Conservation (phyloP, 2,888 invertebrate species). For the Hymenopus coronatus region DNA sequence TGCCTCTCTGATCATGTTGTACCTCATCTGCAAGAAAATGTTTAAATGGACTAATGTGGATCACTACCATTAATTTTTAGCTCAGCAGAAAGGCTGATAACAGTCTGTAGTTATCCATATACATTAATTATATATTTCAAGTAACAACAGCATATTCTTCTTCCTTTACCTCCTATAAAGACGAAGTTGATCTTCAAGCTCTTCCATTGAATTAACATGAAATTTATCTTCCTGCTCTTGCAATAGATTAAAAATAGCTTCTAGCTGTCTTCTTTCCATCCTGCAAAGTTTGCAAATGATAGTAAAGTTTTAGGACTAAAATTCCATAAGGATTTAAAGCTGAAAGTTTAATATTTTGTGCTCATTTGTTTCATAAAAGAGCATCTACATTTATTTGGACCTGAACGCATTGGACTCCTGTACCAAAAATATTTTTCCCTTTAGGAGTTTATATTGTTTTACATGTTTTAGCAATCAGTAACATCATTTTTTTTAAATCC, state of each 20-base stretch:
- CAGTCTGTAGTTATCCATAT: background rate
- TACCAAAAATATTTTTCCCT: too few species aligned
- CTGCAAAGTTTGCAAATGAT: conserved; percentile 38
- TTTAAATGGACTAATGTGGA: background rate
- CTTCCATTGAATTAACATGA: conserved; percentile 45
- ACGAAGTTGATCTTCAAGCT: conserved; percentile 46
- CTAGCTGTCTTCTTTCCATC: conserved; percentile 48
- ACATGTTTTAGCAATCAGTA: too few species aligned
- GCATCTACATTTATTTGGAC: too few species aligned
- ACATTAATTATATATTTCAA: background rate
- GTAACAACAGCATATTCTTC: background rate
- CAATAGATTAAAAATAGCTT: conserved; percentile 48
- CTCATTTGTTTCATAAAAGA: too few species aligned
- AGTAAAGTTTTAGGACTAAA: background rate
- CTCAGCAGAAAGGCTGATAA: background rate
- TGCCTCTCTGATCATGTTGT: background rate
- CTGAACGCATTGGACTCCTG: too few species aligned
- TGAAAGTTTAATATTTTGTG: too few species aligned
- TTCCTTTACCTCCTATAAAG: conserved; percentile 43
- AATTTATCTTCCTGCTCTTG: conserved; percentile 49
- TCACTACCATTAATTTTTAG: background rate
- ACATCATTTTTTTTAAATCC: too few species aligned
- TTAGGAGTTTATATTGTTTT: too few species aligned
- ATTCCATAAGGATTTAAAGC: too few species aligned
- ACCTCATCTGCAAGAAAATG: background rate